A percentile compares a stretch with the other conserved stretches of the same genome.
Evolutionary conservation across 2,113 vertebrate genomes (phyloP).

Genomic region (Ceyx melanurus): DNA sequence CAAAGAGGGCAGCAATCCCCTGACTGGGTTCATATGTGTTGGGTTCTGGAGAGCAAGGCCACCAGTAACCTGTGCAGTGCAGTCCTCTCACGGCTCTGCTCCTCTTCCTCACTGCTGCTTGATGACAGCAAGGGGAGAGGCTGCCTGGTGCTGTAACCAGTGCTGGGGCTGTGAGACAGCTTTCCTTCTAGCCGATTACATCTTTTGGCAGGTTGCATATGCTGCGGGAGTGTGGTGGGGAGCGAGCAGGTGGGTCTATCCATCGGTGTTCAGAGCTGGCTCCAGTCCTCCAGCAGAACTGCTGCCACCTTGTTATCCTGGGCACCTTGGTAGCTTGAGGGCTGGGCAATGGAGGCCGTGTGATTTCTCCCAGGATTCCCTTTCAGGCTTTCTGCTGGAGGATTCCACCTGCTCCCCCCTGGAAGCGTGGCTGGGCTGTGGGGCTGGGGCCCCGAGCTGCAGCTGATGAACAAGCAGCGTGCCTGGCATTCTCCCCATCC

Average conservation of each 20-base stretch:
- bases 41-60: background rate
- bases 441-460: background rate
- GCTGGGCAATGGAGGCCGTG: background rate
- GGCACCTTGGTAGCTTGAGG: background rate
- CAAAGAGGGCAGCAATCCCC: background rate
- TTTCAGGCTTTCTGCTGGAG: background rate
- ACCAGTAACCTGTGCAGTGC: no score
- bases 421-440: background rate
- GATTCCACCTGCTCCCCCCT: slow-evolving; percentile 39
- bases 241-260: slow-evolving; percentile 25
- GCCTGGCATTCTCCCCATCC: background rate
- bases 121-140: background rate
- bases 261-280: slow-evolving; percentile 27
- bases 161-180: background rate
- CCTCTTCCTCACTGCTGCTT: background rate
- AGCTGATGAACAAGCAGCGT: slow-evolving; percentile 27
- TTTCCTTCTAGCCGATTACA: background rate
- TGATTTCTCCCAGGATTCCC: slow-evolving; percentile 3
- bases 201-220: slow-evolving; percentile 34
- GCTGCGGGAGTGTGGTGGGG: background rate
- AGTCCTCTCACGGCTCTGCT: background rate
- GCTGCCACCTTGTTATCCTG: background rate
- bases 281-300: background rate
- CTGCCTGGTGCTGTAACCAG: background rate
- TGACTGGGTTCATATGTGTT: background rate